Conservation (phyloP, 2,888 invertebrate species). For the Ochlodes sylvanus region DNA sequence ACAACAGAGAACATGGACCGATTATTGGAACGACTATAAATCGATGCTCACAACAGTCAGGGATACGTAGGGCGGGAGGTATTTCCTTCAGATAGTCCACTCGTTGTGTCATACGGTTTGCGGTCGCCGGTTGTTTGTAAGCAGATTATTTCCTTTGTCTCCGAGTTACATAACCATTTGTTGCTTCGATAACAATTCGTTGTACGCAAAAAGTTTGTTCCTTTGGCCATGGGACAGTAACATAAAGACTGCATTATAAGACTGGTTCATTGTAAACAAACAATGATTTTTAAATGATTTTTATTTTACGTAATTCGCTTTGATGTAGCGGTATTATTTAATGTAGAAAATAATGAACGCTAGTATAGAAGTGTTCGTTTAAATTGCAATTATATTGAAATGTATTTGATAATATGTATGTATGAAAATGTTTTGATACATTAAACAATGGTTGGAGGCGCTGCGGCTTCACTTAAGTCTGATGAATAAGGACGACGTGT, state of each 20-base stretch:
- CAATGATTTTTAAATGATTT: slow-evolving; percentile 13
- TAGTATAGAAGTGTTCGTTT: too few relatives aligned
- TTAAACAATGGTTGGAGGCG: too few relatives aligned
- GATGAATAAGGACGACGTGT: too few relatives aligned
- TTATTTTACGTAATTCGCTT: slow-evolving; percentile 14
- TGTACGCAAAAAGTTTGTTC: slow-evolving; percentile 29
- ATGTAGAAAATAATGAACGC: not conserved
- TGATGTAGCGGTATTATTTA: not conserved
- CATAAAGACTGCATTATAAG: slow-evolving; percentile 18
- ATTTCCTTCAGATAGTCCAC: not conserved
- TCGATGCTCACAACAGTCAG: too few relatives aligned
- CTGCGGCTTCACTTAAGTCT: too few relatives aligned
- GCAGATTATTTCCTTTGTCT: slow-evolving; percentile 31
- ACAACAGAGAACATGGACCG: too few relatives aligned
- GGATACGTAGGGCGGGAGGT: not conserved
- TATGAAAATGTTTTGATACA: too few relatives aligned
- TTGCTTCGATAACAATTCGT: slow-evolving; percentile 27
- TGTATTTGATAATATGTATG: too few relatives aligned
- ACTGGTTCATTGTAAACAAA: slow-evolving; percentile 21
- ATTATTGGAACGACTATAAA: too few relatives aligned
- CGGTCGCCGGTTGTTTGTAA: slow-evolving; percentile 18
- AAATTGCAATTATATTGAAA: too few relatives aligned
- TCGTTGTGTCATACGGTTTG: slow-evolving; percentile 29
- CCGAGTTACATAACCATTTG: slow-evolving; percentile 26
- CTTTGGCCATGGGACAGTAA: slow-evolving; percentile 25